Evolutionary conservation across 2,113 vertebrate genomes (phyloP).

Genomic region (Hippoglossus stenolepis): DNA sequence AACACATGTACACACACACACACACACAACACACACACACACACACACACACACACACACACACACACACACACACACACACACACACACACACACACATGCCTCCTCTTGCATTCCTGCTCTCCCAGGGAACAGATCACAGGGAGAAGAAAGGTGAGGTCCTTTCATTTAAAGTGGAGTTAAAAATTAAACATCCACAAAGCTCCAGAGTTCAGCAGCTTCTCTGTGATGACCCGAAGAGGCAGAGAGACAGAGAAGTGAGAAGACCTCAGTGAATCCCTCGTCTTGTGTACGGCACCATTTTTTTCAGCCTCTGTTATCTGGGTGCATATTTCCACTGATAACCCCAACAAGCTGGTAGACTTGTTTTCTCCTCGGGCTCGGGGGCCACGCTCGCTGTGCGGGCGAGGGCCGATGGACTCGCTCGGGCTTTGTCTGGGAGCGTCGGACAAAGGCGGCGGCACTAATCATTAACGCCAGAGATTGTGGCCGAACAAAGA

Average conservation of each 20-base stretch:
- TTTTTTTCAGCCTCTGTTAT: not conserved
- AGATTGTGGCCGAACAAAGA: constrained; percentile 41
- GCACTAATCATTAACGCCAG: constrained; percentile 66
- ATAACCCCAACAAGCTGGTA: constrained; percentile 27
- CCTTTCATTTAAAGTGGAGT: constrained; percentile 66
- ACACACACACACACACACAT: constrained; percentile 2
- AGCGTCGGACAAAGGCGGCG: constrained; percentile 44
- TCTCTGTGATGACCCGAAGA: not conserved
- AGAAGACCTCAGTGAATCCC: not conserved
- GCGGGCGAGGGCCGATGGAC: constrained; percentile 35
- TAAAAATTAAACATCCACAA: constrained; percentile 68
- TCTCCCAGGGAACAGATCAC: constrained; percentile 46
- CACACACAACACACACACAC: constrained; percentile 16
- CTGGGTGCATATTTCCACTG: constrained; percentile 36
- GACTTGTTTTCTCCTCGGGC: constrained; percentile 4
- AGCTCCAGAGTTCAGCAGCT: constrained; percentile 13
- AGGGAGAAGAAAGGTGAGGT: constrained; percentile 70
- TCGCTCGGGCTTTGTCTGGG: constrained; percentile 20
- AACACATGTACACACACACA: constrained; percentile 15
- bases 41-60: constrained; percentile 8
- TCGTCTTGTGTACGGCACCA: not conserved
- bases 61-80: not conserved
- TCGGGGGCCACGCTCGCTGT: not conserved
- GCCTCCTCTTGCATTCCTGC: constrained; percentile 39
- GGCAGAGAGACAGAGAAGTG: not conserved